Conservation (phyloP, 2,888 invertebrate genomes). For the Rhingia rostrata region DNA sequence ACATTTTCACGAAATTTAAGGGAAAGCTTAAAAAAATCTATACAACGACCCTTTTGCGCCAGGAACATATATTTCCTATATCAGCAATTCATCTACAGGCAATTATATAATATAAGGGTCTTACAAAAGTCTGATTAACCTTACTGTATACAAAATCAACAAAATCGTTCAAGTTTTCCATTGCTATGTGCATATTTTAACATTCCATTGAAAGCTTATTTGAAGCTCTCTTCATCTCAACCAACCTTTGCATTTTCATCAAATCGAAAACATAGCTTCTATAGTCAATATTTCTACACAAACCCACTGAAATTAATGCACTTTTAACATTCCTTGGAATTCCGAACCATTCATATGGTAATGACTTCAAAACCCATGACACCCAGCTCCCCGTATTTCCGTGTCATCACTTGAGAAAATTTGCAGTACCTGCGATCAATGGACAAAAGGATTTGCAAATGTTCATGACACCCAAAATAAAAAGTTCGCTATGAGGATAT, state of each 20-base stretch:
- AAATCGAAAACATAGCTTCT: conserved; percentile 1
- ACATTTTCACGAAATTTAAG: too few relatives aligned
- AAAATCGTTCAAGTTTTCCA: not conserved
- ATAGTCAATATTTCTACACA: conserved; percentile 45
- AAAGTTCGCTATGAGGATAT: conserved; percentile 51
- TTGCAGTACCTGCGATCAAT: conserved; percentile 58
- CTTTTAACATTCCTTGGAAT: conserved; percentile 56
- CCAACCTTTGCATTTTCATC: not conserved
- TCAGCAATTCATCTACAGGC: not conserved
- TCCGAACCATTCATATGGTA: conserved; percentile 66
- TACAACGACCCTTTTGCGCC: too few relatives aligned
- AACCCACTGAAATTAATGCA: conserved; percentile 57
- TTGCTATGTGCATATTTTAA: not conserved
- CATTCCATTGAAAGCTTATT: not conserved
- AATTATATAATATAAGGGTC: too few relatives aligned
- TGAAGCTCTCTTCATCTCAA: not conserved
- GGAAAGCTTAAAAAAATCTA: too few relatives aligned
- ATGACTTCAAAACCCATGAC: conserved; percentile 61
- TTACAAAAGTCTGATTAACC: not conserved
- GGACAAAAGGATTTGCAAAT: conserved; percentile 65
- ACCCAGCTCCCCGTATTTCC: conserved; percentile 24
- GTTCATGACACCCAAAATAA: conserved; percentile 61
- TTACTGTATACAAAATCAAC: not conserved
- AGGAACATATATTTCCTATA: too few relatives aligned
- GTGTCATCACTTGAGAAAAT: conserved; percentile 55